Evolutionary conservation across 2,113 vertebrate genomes (phyloP).

Genomic region (Aptenodytes forsteri): DNA sequence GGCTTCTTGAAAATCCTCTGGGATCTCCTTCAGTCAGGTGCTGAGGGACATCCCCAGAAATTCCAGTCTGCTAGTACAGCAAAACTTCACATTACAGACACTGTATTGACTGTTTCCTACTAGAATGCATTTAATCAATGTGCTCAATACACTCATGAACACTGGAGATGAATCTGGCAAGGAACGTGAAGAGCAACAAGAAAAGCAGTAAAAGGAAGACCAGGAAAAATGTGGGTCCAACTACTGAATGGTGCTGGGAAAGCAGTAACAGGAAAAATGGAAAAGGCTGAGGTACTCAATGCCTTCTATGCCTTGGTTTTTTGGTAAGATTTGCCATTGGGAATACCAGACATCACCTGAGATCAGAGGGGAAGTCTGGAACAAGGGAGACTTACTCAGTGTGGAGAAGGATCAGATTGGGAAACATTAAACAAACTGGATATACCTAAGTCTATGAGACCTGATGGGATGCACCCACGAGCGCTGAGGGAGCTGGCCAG

Average conservation of each 20-base stretch:
- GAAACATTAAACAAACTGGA: neutral
- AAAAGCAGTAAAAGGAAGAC: neutral
- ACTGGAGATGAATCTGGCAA: neutral
- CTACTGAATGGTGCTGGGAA: neutral
- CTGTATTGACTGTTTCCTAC: neutral
- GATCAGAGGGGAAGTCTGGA: neutral
- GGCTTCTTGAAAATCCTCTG: neutral
- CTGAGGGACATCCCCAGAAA: neutral
- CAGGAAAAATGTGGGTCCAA: neutral
- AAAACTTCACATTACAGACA: neutral
- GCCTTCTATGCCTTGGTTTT: neutral
- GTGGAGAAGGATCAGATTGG: neutral
- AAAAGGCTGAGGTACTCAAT: neutral
- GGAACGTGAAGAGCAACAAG: neutral
- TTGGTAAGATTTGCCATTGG: neutral
- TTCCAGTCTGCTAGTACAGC: neutral
- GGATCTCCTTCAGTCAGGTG: neutral
- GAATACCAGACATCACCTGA: neutral
- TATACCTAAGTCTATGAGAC: neutral
- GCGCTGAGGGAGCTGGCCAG: neutral
- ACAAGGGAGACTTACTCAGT: neutral
- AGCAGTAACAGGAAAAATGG: neutral
- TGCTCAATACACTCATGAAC: neutral
- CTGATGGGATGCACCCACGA: neutral
- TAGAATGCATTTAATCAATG: neutral